These are phyloP conservation scores for Drosophila dunni DNA, from an alignment of 1,140 invertebrate species.

Conservation along the genomic window DNA sequence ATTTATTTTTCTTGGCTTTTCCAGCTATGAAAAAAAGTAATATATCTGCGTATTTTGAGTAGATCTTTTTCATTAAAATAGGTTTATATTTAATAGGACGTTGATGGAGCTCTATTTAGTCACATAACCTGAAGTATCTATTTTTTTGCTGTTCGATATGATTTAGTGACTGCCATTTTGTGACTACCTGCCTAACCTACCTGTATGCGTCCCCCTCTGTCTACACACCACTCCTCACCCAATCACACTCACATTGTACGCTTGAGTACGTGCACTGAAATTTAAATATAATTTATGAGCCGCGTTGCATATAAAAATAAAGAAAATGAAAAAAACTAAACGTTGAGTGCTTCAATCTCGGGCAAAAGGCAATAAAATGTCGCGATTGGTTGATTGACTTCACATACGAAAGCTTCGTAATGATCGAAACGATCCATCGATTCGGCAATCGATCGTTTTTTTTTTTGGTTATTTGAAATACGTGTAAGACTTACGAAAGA, in stretches of 20 bases:
- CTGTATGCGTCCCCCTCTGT: background rate
- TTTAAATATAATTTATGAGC: conserved; percentile 82
- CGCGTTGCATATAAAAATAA: conserved; percentile 55
- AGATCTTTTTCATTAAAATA: conserved; percentile 73
- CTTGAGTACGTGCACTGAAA: conserved; percentile 75
- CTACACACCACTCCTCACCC: background rate
- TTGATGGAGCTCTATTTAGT: conserved; percentile 34
- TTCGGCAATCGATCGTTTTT: conserved; percentile 40
- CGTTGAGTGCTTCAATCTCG: conserved; percentile 22
- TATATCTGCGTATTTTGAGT: conserved; percentile 43
- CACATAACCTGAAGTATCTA: conserved; percentile 2
- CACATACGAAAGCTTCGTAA: conserved; percentile 11
- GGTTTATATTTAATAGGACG: conserved; percentile 69
- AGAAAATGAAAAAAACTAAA: conserved; percentile 39
- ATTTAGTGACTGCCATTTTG: conserved; percentile 82
- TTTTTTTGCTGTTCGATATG: conserved; percentile 50
- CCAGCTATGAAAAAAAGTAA: conserved; percentile 11
- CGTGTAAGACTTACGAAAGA: conserved; percentile 46
- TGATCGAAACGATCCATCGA: conserved; percentile 18
- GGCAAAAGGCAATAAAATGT: conserved; percentile 67
- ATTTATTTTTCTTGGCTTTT: background rate
- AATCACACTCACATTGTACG: conserved; percentile 56
- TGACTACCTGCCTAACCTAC: conserved; percentile 26
- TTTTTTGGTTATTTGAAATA: conserved; percentile 48
- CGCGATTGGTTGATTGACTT: conserved; percentile 75